These are phyloP conservation scores for Adelges cooleyi DNA, from an alignment of 1,140 invertebrate species.

Conservation along the genomic window DNA sequence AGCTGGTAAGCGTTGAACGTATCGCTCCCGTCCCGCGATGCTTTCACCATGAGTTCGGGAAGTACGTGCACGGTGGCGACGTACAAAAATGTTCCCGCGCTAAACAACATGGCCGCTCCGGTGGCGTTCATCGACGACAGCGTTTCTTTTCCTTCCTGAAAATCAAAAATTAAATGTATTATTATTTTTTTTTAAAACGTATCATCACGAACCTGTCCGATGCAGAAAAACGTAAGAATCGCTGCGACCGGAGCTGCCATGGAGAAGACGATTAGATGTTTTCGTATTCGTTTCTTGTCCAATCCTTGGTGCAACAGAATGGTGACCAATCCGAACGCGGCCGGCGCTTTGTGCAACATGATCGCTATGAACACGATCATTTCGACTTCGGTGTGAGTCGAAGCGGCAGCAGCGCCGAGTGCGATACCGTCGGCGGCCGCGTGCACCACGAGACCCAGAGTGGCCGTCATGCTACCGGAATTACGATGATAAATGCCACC, in stretches of 20 bases:
- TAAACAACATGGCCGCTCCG: constrained; percentile 95
- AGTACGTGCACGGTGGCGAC: constrained; percentile 97
- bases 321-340: constrained; percentile 94
- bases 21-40: constrained; percentile 30
- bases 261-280: constrained; percentile 89
- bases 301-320: constrained; percentile 92
- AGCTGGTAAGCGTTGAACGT: constrained; percentile 64
- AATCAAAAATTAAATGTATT: not conserved
- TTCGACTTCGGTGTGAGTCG: constrained; percentile 89
- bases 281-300: constrained; percentile 72
- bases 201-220: constrained; percentile 82
- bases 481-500: constrained; percentile 46
- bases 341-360: constrained; percentile 98
- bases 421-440: constrained; percentile 96
- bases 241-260: constrained; percentile 81
- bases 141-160: constrained; percentile 51
- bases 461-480: constrained; percentile 76
- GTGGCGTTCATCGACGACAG: constrained; percentile 80
- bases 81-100: constrained; percentile 96
- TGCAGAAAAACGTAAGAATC: constrained; percentile 83
- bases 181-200: no score
- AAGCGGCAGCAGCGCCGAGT: constrained; percentile 88
- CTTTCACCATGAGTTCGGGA: constrained; percentile 65
- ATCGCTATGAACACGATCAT: constrained; percentile 96
- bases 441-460: constrained; percentile 91